phyloP scores from a whole-genome alignment of 2,797 vertebrate genomes.

The Artibeus jamaicensis region DNA sequence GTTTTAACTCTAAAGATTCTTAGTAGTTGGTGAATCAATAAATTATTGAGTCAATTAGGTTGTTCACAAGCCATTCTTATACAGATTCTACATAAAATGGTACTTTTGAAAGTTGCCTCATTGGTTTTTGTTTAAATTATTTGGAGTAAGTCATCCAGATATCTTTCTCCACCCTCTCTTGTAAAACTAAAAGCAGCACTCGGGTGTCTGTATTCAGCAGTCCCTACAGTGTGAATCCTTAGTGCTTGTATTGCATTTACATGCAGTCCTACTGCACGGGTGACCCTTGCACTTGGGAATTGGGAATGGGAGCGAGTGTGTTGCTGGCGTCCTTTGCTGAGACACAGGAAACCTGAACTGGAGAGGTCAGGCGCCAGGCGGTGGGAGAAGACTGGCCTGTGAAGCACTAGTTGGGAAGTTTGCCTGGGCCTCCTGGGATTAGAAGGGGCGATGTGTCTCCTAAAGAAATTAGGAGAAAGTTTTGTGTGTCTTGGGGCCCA shows the following conservation, averaged over 20 bases:
- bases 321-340: neutral
- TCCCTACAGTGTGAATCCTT: neutral
- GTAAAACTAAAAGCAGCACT: neutral
- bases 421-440: neutral
- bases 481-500: neutral
- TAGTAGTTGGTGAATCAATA: neutral
- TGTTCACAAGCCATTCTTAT: neutral
- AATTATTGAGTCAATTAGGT: neutral
- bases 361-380: neutral
- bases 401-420: neutral
- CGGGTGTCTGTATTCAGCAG: neutral
- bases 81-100: neutral
- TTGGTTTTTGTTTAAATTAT: neutral
- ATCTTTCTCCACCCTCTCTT: neutral
- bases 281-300: rapidly evolving
- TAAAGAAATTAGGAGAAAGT: neutral
- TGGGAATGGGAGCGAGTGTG: neutral
- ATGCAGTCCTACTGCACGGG: neutral
- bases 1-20: neutral
- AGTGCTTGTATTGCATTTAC: neutral
- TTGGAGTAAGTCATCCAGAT: neutral
- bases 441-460: neutral
- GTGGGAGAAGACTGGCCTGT: neutral
- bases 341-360: neutral
- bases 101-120: neutral